Conservation (phyloP, 2,797 vertebrate species). For the Ctenopoma multispine region DNA sequence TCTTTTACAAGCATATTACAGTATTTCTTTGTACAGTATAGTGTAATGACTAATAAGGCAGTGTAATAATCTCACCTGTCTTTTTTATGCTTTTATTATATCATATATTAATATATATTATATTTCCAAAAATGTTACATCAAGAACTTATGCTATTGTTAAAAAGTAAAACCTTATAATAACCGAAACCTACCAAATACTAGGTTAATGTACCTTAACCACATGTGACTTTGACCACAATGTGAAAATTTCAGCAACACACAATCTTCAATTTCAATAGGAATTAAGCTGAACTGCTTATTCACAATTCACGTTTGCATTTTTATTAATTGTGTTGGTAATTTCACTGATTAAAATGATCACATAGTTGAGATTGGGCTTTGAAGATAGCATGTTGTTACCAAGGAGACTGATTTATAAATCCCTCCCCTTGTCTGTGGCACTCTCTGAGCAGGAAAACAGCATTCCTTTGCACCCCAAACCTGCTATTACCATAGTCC, state of each 20-base stretch:
- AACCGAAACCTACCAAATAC: conserved; percentile 36
- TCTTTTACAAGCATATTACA: not conserved
- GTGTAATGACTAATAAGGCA: not conserved
- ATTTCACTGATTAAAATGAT: conserved; percentile 80
- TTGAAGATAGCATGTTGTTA: conserved; percentile 75
- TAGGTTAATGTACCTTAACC: conserved; percentile 60
- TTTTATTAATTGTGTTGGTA: conserved; percentile 79
- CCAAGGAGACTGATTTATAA: conserved; percentile 82
- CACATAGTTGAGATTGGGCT: conserved; percentile 73
- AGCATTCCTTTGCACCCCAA: conserved; percentile 69
- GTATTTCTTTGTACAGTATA: not conserved
- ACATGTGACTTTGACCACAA: conserved; percentile 60
- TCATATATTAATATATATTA: too few species aligned
- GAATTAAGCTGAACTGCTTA: conserved; percentile 55
- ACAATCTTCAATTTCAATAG: conserved; percentile 39
- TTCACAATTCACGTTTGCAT: conserved; percentile 67
- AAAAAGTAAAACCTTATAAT: conserved; percentile 36
- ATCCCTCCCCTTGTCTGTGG: conserved; percentile 65
- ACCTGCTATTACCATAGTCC: conserved; percentile 55
- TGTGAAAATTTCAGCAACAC: conserved; percentile 45
- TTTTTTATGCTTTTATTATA: conserved; percentile 1
- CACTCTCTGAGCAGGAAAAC: conserved; percentile 71
- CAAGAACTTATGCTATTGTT: conserved; percentile 13
- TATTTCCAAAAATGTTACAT: conserved; percentile 1
- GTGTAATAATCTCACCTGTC: not conserved